These are phyloP conservation scores for Helicoverpa zea DNA, from an alignment of 1,140 invertebrate species.

Conservation along the genomic window DNA sequence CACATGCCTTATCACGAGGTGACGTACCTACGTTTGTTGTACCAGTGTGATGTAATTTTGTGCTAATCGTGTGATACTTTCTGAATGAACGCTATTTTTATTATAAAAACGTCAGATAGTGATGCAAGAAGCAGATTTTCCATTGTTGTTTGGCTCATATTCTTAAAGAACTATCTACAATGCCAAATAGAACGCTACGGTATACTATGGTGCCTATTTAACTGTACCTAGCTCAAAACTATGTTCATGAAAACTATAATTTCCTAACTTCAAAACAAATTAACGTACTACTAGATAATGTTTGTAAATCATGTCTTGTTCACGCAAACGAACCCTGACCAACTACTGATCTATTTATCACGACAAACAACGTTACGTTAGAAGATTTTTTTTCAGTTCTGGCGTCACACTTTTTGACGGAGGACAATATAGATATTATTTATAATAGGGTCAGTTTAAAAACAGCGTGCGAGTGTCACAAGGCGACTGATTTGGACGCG, in stretches of 20 bases:
- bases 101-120: not conserved
- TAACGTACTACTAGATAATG: too few relatives aligned
- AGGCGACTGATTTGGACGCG: slow-evolving; percentile 70
- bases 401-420: slow-evolving; percentile 69
- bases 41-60: slow-evolving; percentile 72
- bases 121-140: not conserved
- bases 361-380: slow-evolving; percentile 8
- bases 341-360: slow-evolving; percentile 18
- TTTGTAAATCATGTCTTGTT: slow-evolving; percentile 5
- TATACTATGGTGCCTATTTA: too few relatives aligned
- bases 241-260: too few relatives aligned
- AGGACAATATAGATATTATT: slow-evolving; percentile 65
- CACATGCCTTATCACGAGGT: slow-evolving; percentile 69
- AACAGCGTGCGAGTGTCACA: slow-evolving; percentile 59
- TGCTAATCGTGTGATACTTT: slow-evolving; percentile 58
- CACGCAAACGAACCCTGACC: slow-evolving; percentile 1
- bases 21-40: slow-evolving; percentile 64
- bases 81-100: slow-evolving; percentile 60
- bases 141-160: not conserved
- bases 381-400: slow-evolving; percentile 54
- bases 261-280: too few relatives aligned
- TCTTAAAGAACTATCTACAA: too few relatives aligned
- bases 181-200: too few relatives aligned
- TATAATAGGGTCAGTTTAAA: slow-evolving; percentile 74
- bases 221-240: too few relatives aligned